Conservation (phyloP, 2,888 invertebrate genomes). For the Trimorus sp. region DNA sequence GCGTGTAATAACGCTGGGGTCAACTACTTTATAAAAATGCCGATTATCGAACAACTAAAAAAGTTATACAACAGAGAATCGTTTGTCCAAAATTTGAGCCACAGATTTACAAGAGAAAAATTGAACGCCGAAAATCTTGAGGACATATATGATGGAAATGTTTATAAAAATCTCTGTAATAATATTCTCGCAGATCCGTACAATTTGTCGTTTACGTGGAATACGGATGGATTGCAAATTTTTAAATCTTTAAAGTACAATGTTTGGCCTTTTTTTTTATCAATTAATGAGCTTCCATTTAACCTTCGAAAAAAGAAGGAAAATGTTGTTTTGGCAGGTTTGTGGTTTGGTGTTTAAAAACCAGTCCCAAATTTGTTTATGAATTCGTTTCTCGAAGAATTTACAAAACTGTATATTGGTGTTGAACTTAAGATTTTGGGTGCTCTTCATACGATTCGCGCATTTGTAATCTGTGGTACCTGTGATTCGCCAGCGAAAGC, state of each 20-base stretch:
- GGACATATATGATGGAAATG: slow-evolving; percentile 14
- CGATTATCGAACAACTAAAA: slow-evolving; percentile 35
- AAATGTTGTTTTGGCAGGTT: slow-evolving; percentile 11
- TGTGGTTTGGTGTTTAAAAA: slow-evolving; percentile 6
- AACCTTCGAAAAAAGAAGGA: slow-evolving; percentile 18
- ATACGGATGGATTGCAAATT: slow-evolving; percentile 14
- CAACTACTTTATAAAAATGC: slow-evolving; percentile 36
- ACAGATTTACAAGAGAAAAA: neutral
- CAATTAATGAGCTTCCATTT: slow-evolving; percentile 18
- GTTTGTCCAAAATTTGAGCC: neutral
- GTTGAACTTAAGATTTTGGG: slow-evolving; percentile 1
- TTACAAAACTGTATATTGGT: slow-evolving; percentile 1
- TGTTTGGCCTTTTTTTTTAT: slow-evolving; percentile 27
- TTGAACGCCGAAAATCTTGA: neutral
- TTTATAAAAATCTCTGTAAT: slow-evolving; percentile 4
- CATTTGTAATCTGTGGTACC: slow-evolving; percentile 27
- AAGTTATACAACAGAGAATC: slow-evolving; percentile 7
- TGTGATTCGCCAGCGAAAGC: slow-evolving; percentile 35
- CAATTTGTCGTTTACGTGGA: slow-evolving; percentile 26
- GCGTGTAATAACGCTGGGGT: neutral
- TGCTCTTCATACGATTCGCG: neutral
- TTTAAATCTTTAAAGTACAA: slow-evolving; percentile 20
- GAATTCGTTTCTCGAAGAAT: slow-evolving; percentile 11
- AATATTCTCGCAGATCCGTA: neutral
- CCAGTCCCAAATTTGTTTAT: no score